A percentile compares a stretch with the other conserved stretches of the same genome.
Evolutionary conservation across 2,113 vertebrate species (phyloP).

Genomic region (Himantopus leucocephalus): DNA sequence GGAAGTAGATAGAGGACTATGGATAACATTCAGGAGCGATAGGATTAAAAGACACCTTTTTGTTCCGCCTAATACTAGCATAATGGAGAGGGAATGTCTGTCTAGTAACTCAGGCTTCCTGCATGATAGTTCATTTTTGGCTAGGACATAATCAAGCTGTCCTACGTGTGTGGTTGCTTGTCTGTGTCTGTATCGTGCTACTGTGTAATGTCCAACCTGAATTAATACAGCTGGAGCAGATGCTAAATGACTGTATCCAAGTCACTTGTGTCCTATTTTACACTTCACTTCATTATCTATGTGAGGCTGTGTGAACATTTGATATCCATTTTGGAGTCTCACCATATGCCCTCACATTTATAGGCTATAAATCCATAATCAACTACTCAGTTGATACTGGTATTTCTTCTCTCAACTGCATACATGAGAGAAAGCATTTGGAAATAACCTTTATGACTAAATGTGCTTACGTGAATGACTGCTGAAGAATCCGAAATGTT

Average conservation of each 20-base stretch:
- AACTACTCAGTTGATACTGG: slow-evolving; percentile 37
- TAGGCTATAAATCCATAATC: slow-evolving; percentile 58
- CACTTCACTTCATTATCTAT: slow-evolving; percentile 72
- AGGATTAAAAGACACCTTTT: background rate
- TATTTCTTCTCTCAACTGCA: slow-evolving; percentile 21
- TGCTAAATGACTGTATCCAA: slow-evolving; percentile 71
- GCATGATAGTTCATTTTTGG: slow-evolving; percentile 27
- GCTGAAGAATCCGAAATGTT: background rate
- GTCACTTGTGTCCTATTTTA: slow-evolving; percentile 73
- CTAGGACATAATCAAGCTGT: slow-evolving; percentile 57
- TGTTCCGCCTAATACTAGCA: background rate
- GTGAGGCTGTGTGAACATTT: slow-evolving; percentile 52
- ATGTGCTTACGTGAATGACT: background rate
- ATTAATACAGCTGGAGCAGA: slow-evolving; percentile 74
- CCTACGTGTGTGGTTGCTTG: slow-evolving; percentile 17
- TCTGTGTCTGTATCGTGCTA: slow-evolving; percentile 55
- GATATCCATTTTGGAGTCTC: slow-evolving; percentile 42
- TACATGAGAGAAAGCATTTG: background rate
- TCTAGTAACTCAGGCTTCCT: background rate
- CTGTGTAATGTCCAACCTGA: slow-evolving; percentile 55
- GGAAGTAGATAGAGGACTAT: background rate
- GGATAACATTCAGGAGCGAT: background rate
- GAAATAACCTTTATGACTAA: slow-evolving; percentile 42
- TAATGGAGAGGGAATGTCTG: background rate
- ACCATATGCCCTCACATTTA: slow-evolving; percentile 71